phyloP scores from a whole-genome alignment of 2,113 vertebrate genomes.

The Pomatostomus ruficeps region DNA sequence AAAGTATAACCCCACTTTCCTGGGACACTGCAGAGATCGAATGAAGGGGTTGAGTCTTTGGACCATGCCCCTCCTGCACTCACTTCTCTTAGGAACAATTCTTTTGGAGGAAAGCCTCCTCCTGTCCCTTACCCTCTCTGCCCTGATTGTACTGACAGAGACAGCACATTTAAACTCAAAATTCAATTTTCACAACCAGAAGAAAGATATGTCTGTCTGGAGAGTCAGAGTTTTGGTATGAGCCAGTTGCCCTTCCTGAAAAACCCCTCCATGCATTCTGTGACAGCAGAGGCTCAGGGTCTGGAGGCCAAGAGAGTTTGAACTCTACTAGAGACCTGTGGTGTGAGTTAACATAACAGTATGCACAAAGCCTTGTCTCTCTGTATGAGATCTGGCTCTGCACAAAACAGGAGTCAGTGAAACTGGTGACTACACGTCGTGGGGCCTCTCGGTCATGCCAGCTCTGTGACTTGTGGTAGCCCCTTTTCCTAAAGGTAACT shows the following conservation, averaged over 20 bases:
- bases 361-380: not conserved
- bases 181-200: not conserved
- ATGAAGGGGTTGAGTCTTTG: not conserved
- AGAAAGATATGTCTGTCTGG: not conserved
- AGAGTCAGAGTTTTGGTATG: not conserved
- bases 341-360: not conserved
- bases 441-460: not conserved
- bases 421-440: not conserved
- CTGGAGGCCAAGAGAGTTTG: not conserved
- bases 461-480: not conserved
- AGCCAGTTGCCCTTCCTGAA: not conserved
- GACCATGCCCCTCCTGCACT: not conserved
- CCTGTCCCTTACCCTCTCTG: not conserved
- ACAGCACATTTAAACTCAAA: not conserved
- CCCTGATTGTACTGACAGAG: not conserved
- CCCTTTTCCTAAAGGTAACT: not conserved
- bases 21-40: not conserved
- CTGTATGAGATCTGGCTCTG: not conserved
- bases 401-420: not conserved
- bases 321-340: not conserved
- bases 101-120: not conserved
- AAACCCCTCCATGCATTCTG: not conserved
- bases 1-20: not conserved
- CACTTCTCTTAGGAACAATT: not conserved
- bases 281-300: not conserved